These are phyloP conservation scores for Syrmaticus mikado DNA, from an alignment of 2,113 vertebrate genomes.

Conservation along the genomic window DNA sequence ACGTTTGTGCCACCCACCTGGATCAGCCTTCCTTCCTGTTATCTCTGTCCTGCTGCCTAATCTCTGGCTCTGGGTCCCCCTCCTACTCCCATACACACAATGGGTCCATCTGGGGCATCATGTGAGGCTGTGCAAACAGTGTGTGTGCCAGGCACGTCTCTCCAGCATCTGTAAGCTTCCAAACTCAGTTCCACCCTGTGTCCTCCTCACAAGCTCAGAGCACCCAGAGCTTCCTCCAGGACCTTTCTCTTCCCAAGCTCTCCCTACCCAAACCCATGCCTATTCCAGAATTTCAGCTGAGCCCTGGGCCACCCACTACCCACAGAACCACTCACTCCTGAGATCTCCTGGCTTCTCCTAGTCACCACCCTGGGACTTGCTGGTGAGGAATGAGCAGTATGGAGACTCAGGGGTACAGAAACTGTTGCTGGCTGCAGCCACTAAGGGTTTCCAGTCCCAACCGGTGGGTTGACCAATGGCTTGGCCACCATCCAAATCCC, in stretches of 20 bases:
- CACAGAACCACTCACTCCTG: not conserved
- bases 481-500: not conserved
- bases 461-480: not conserved
- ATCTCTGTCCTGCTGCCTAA: not conserved
- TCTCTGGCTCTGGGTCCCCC: not conserved
- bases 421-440: not conserved
- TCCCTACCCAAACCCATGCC: not conserved
- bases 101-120: constrained; percentile 14
- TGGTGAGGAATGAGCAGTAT: not conserved
- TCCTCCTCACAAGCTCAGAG: not conserved
- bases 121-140: constrained; percentile 63
- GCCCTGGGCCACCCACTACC: too few species aligned
- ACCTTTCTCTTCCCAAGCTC: not conserved
- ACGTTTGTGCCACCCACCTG: not conserved
- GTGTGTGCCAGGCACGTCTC: accelerated
- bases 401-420: not conserved
- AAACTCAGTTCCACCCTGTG: not conserved
- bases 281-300: not conserved
- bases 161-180: not conserved
- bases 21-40: not conserved
- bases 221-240: not conserved
- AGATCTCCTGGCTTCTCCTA: not conserved
- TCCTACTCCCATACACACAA: not conserved
- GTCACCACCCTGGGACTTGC: not conserved
- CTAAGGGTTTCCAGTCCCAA: not conserved